Conservation (phyloP, 1,140 invertebrate genomes). For the Phymorhynchus buccinoides region DNA sequence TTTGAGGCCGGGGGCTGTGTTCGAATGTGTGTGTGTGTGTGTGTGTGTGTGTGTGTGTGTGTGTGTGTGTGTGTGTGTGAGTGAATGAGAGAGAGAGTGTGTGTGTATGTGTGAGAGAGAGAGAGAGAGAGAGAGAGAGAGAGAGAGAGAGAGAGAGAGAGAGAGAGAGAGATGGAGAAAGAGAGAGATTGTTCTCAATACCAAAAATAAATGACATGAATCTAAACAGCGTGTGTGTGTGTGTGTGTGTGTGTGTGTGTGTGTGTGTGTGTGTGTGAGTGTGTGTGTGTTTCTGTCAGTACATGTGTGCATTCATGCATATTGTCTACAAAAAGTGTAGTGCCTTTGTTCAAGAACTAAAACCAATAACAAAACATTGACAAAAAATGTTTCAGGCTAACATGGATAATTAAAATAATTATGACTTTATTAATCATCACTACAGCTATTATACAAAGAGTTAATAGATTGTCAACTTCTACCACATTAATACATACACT, state of each 20-base stretch:
- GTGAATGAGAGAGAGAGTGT: not conserved
- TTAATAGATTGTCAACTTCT: too few species aligned
- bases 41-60: too few species aligned
- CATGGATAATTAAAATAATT: too few species aligned
- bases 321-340: not conserved
- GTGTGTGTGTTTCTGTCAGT: not conserved
- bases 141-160: slow-evolving; percentile 20
- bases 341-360: too few species aligned
- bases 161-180: not conserved
- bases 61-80: slow-evolving; percentile 8
- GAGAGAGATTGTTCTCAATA: not conserved
- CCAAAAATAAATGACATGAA: not conserved
- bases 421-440: not conserved
- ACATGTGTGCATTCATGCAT: not conserved
- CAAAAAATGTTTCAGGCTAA: not conserved
- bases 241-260: slow-evolving; percentile 30
- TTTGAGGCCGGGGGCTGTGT: not conserved
- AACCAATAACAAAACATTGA: too few species aligned
- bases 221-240: not conserved
- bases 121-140: slow-evolving; percentile 20
- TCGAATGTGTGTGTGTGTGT: too few species aligned
- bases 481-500: too few species aligned
- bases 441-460: too few species aligned
- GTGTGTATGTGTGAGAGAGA: not conserved
- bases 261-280: slow-evolving; percentile 30